These are phyloP conservation scores for Ophion ellenae DNA, from an alignment of 2,888 invertebrate genomes.

Conservation along the genomic window DNA sequence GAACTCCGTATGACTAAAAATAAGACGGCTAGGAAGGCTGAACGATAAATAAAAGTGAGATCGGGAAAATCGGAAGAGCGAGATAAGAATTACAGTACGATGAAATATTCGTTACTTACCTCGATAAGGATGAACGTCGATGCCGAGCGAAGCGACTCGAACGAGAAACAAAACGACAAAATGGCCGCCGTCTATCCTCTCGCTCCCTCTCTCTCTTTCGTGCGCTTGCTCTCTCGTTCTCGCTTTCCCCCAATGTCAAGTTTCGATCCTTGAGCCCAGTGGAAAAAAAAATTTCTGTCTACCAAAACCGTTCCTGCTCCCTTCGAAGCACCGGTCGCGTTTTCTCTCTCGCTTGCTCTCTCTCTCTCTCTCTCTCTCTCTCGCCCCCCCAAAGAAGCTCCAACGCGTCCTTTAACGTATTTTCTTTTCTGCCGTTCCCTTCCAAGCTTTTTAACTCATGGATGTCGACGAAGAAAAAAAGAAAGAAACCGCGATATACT, in stretches of 20 bases:
- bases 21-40: slow-evolving; percentile 27
- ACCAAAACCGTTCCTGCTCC: slow-evolving; percentile 11
- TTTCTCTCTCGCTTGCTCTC: slow-evolving; percentile 16
- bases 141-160: slow-evolving; percentile 78
- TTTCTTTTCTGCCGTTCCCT: slow-evolving; percentile 29
- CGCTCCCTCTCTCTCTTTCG: slow-evolving; percentile 31
- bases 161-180: slow-evolving; percentile 82
- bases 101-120: slow-evolving; percentile 72
- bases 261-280: slow-evolving; percentile 32
- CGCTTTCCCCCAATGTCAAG: slow-evolving; percentile 36
- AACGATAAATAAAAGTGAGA: slow-evolving; percentile 63
- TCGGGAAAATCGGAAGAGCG: slow-evolving; percentile 10
- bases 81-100: slow-evolving; percentile 30
- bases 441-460: slow-evolving; percentile 22
- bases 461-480: slow-evolving; percentile 16
- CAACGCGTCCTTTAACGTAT: slow-evolving; percentile 37
- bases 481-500: slow-evolving; percentile 29
- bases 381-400: slow-evolving; percentile 31
- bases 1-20: slow-evolving; percentile 63
- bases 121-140: slow-evolving; percentile 81
- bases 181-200: slow-evolving; percentile 84
- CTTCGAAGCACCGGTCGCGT: slow-evolving; percentile 28
- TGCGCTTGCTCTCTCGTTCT: slow-evolving; percentile 30
- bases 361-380: slow-evolving; percentile 6
- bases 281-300: background rate